A percentile compares a stretch with the other conserved stretches of the same genome.
These are phyloP conservation scores for Drosophila subsilvestris DNA, from an alignment of 2,888 invertebrate genomes.

Conservation along the genomic window DNA sequence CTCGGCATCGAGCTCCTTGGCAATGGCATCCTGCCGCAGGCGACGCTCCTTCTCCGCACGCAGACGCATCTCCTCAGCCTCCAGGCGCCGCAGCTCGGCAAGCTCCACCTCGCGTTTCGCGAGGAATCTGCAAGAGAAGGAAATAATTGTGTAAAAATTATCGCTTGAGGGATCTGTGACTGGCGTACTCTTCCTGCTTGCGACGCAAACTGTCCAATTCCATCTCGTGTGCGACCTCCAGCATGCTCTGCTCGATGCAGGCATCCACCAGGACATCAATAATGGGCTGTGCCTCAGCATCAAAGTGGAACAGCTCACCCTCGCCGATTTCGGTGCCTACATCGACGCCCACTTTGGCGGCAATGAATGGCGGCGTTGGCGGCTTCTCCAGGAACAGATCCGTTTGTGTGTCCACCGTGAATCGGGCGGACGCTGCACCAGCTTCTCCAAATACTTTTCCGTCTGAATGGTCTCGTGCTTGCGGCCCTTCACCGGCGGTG, in stretches of 20 bases:
- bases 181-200: conserved; percentile 85
- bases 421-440: conserved; percentile 90
- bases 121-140: conserved; percentile 68
- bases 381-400: conserved; percentile 94
- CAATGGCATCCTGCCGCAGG: conserved; percentile 88
- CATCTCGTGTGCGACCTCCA: conserved; percentile 96
- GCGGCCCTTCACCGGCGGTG: conserved; percentile 89
- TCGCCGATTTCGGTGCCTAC: conserved; percentile 94
- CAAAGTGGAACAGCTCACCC: conserved; percentile 97
- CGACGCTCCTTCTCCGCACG: conserved; percentile 90
- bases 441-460: conserved; percentile 94
- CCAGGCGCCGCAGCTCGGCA: conserved; percentile 91
- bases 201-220: conserved; percentile 92
- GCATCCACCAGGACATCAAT: conserved; percentile 95
- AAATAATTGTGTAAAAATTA: not conserved
- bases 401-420: conserved; percentile 93
- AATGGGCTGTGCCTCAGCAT: conserved; percentile 94
- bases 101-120: conserved; percentile 91
- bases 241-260: conserved; percentile 94
- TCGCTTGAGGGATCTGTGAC: conserved; percentile 75
- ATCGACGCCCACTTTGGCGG: conserved; percentile 92
- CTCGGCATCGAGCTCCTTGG: conserved; percentile 88
- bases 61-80: conserved; percentile 90
- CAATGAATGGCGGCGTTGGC: conserved; percentile 90
- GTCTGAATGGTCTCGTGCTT: conserved; percentile 95